Base-by-base conservation (phyloP, 1,140 invertebrate genomes). In the Colletes latitarsis region DNA sequence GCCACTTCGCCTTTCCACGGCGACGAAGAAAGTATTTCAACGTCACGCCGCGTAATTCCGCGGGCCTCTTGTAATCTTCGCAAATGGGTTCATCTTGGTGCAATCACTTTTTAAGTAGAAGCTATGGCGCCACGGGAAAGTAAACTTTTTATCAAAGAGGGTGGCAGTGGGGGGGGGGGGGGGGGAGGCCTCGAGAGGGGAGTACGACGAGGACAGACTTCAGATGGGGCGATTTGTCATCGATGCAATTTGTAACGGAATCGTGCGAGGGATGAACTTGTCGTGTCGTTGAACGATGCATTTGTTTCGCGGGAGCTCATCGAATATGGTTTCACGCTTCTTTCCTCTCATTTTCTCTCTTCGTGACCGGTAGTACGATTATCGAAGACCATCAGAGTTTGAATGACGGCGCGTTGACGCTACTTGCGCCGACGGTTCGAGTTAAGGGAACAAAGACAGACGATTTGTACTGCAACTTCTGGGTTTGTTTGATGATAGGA, bases 101-200 rank as follows among this genome's bases (percentile, higher is more conserved):
- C 60, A 66, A 79, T 79, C 77, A 66, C 77, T 79, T 66, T 79
- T 71, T 73, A 79, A 79, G 69, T 57, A 19, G 41, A 57, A 79
- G 15, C 58, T 78, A 78, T 39, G 58, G 46, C 21, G 8, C 12
- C 3, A 0, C 43, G 41, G 17, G 58, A 0, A 14, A 1, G 10
- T 46, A 12, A 46, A 78, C 30, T 19, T 72, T 55, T 30, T 8
- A 8, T 12, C 10, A 9, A 30, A 30, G 30, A 3, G 49, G 49
- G 10, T 12, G 12, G 2, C 4, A 6, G 39, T 1, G 62, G 3
- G 62, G 0, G 8, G 19, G 5, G 43, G 43, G 49, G 0, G 10
- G 0, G 43, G 43, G 49, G 0, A 5, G 0, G 58, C n/a, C 19
- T 4, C n/a, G n/a, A 58, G 2, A n/a, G 19, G 6, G 8, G 21